These are phyloP conservation scores for Hippoglossus stenolepis DNA, from an alignment of 2,113 vertebrate genomes.

Conservation along the genomic window DNA sequence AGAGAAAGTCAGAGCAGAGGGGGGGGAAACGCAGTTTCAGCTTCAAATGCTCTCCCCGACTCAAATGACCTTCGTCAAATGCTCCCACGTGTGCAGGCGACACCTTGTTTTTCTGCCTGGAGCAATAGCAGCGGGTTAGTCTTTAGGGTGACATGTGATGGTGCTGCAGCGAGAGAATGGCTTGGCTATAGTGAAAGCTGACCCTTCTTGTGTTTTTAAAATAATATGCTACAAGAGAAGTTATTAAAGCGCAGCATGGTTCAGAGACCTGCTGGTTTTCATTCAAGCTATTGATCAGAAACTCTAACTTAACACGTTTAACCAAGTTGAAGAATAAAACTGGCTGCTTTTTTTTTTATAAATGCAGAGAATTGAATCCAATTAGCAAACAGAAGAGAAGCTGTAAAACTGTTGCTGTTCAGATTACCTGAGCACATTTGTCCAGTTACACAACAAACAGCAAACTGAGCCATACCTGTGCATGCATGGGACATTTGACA, in stretches of 20 bases:
- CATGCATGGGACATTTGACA: too few species aligned
- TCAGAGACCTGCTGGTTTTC: conserved; percentile 24
- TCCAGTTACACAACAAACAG: not conserved
- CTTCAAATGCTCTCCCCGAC: conserved; percentile 43
- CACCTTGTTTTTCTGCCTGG: conserved; percentile 30
- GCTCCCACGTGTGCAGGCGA: conserved; percentile 37
- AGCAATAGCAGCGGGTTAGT: conserved; percentile 28
- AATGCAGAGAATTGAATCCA: conserved; percentile 9
- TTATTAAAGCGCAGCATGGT: not conserved
- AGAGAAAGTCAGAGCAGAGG: conserved; percentile 33
- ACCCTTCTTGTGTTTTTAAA: conserved; percentile 16
- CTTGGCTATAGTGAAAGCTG: not conserved
- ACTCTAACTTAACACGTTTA: not conserved
- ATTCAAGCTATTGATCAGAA: conserved; percentile 32
- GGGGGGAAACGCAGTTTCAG: conserved; percentile 32
- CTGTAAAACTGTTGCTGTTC: conserved; percentile 17
- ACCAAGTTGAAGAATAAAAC: conserved; percentile 12
- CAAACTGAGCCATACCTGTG: too few species aligned
- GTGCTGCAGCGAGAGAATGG: too few species aligned
- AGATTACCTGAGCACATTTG: conserved; percentile 20
- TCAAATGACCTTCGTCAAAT: conserved; percentile 50
- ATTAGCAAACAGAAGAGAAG: conserved; percentile 6
- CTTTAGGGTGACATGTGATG: not conserved
- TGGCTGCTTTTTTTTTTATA: not conserved
- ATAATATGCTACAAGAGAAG: not conserved